Conservation (phyloP, 2,797 vertebrate genomes). For the Mycteria americana region DNA sequence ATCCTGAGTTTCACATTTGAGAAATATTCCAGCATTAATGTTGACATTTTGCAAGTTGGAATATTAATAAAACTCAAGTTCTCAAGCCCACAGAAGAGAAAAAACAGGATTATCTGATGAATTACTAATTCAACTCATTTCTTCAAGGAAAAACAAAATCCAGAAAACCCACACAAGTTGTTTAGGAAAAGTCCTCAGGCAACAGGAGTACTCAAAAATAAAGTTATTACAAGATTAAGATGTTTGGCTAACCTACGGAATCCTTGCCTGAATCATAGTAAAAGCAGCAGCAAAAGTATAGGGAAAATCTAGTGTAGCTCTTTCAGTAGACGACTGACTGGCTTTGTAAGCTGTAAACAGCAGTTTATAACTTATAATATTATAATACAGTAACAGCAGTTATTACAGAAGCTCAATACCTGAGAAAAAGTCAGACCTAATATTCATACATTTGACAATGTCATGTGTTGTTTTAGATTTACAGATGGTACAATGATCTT, state of each 20-base stretch:
- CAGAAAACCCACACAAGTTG: rapidly evolving
- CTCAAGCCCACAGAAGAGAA: neutral
- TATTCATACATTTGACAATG: neutral
- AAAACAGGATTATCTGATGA: neutral
- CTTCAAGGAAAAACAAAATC: neutral
- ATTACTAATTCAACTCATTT: neutral
- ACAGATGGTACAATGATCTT: neutral
- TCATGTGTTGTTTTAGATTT: neutral
- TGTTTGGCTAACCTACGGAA: neutral
- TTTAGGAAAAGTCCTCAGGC: neutral
- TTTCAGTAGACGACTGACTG: neutral
- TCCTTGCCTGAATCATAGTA: neutral
- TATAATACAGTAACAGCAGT: neutral
- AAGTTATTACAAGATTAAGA: neutral
- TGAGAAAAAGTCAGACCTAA: neutral
- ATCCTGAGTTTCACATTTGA: neutral
- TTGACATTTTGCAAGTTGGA: neutral
- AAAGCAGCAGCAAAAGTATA: neutral
- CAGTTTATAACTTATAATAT: no score
- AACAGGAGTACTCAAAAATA: neutral
- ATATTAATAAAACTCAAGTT: neutral
- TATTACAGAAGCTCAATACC: neutral
- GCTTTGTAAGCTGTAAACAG: neutral
- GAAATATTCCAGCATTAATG: neutral
- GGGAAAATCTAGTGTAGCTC: neutral